These are phyloP conservation scores for Brachionus angularis DNA, from an alignment of 1,140 invertebrate species.

Conservation along the genomic window DNA sequence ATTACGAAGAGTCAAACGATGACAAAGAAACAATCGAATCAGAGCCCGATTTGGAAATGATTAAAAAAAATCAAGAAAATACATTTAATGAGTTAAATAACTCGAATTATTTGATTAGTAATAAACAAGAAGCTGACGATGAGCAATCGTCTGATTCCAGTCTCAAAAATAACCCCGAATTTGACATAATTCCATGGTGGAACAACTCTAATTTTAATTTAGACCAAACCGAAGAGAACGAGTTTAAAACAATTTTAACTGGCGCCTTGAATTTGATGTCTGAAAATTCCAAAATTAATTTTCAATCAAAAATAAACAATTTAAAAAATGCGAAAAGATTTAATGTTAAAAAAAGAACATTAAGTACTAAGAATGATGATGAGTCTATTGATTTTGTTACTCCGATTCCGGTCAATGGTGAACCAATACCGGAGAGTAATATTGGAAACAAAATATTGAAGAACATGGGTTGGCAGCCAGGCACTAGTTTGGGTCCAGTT, in stretches of 20 bases:
- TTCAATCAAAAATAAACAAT: too few species aligned
- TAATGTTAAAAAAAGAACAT: too few species aligned
- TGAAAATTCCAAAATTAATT: too few species aligned
- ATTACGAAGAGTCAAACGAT: slow-evolving; percentile 29
- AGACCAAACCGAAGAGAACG: neutral
- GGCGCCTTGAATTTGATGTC: slow-evolving; percentile 16
- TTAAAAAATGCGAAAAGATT: too few species aligned
- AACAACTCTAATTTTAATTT: neutral
- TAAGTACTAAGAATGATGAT: too few species aligned
- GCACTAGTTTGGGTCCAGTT: slow-evolving; percentile 51
- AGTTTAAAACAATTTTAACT: neutral
- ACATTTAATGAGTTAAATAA: neutral
- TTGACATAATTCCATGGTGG: slow-evolving; percentile 13
- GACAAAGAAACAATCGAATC: neutral
- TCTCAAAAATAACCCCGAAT: neutral
- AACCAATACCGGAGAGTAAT: slow-evolving; percentile 53
- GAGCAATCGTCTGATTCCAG: slow-evolving; percentile 15
- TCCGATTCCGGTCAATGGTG: too few species aligned
- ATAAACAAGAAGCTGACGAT: slow-evolving; percentile 30
- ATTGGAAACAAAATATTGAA: slow-evolving; percentile 53
- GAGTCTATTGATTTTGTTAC: too few species aligned
- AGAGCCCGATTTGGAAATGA: neutral
- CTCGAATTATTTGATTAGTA: neutral
- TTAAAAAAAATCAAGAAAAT: slow-evolving; percentile 5
- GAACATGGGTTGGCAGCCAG: slow-evolving; percentile 55